Base-by-base conservation (phyloP, 2,888 invertebrate species). In the Leptopilina syphax region DNA sequence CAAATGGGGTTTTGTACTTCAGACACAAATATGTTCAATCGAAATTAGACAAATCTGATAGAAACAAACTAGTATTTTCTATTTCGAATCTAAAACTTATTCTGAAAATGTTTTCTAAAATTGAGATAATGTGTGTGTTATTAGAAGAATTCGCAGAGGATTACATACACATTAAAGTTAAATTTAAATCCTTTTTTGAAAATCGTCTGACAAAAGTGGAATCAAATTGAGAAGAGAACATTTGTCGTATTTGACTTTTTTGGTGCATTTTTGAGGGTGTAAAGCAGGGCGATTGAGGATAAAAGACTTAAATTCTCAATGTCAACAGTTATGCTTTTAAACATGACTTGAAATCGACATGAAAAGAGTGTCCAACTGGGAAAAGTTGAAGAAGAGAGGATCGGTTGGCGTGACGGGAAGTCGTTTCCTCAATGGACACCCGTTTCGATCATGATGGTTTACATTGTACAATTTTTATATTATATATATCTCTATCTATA, bases 381-480 rank as follows among this genome's bases (percentile, higher is more conserved):
- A 44, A 44, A 80, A 83, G 79, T 70, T 78, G 79, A 82, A 82
- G 83, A 81, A 34, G 34, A 34, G 83, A 70, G 44, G 44, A 63
- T 81, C 81, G 82, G 82, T 83, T 83, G 81, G 83, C 83, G 84
- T 84, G 84, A 84, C 83, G 83, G 83, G 83, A 84, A 84, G 84
- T 84, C 84, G 81, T 83, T 82, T 82, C 82, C 79, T 84, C 82
- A 82, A 83, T 84, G 79, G 81, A 81, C 76, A 73, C 70, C 68
- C 65, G 77, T 54, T 77, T 77, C 47, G 70, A 50, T 50, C 50
- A 80, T 70, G 79, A 73, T 73, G 79, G 77, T 67, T 77, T 57
- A 83, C 81, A 84, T 83, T 84, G 50, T 63, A 18, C 63, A 24
- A 63, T 50, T 34, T 34, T 34, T 34, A 34, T 34, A 34, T 34